Evolutionary conservation across 1,140 invertebrate species (phyloP).

Genomic region (Micrasema longulum): DNA sequence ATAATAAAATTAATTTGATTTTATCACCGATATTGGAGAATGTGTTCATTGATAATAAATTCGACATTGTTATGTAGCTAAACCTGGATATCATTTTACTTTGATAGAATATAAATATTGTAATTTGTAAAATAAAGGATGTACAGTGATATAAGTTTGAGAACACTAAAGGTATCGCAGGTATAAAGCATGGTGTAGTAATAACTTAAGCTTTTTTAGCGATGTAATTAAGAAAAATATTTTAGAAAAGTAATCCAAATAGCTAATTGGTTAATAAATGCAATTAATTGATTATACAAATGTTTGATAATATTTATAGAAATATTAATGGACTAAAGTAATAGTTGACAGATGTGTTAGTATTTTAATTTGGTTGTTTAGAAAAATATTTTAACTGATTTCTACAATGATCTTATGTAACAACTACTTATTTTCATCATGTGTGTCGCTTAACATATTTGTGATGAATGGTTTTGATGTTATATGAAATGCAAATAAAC

Average conservation of each 20-base stretch:
- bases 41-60: too few species aligned
- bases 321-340: constrained; percentile 49
- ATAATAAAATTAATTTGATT: too few species aligned
- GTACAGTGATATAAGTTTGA: not conserved
- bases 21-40: too few species aligned
- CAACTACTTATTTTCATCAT: constrained; percentile 53
- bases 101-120: too few species aligned
- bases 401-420: constrained; percentile 52
- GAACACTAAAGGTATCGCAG: constrained; percentile 15
- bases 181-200: constrained; percentile 47
- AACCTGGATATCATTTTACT: too few species aligned
- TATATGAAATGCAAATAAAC: constrained; percentile 55
- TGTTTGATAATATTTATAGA: constrained; percentile 44
- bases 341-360: constrained; percentile 55
- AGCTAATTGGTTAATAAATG: constrained; percentile 52
- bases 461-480: constrained; percentile 56
- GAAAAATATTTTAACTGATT: constrained; percentile 53
- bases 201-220: constrained; percentile 52
- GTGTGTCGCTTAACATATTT: constrained; percentile 54
- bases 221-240: constrained; percentile 50
- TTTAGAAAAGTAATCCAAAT: constrained; percentile 50
- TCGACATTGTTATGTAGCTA: too few species aligned
- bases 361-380: constrained; percentile 53
- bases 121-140: not conserved
- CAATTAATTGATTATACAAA: constrained; percentile 53